phyloP scores from a whole-genome alignment of 2,797 vertebrate genomes.

The Oryzias dopingdopingensis region DNA sequence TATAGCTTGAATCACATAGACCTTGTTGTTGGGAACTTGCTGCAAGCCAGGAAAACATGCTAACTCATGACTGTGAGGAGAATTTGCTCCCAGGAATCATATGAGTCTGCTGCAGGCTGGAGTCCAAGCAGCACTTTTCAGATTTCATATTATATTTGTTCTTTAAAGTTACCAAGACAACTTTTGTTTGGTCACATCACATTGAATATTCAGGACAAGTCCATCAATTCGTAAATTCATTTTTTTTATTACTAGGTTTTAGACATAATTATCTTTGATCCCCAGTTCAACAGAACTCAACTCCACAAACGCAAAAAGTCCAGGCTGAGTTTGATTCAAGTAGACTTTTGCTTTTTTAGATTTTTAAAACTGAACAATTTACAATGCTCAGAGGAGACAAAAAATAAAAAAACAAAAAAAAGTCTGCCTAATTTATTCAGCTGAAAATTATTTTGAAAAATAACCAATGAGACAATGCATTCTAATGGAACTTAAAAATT shows the following conservation, averaged over 20 bases:
- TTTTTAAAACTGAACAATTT: too few species aligned
- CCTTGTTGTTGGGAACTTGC: slow-evolving; percentile 47
- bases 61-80: slow-evolving; percentile 68
- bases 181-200: slow-evolving; percentile 14
- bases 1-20: slow-evolving; percentile 33
- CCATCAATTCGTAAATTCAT: not conserved
- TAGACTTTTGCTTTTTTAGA: not conserved
- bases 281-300: slow-evolving; percentile 3
- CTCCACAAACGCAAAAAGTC: not conserved
- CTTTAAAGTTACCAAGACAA: slow-evolving; percentile 14
- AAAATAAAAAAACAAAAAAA: too few species aligned
- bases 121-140: slow-evolving; percentile 38
- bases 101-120: slow-evolving; percentile 64
- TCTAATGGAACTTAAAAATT: too few species aligned
- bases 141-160: slow-evolving; percentile 30
- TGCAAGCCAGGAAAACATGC: slow-evolving; percentile 58
- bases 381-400: too few species aligned
- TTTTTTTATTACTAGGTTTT: not conserved
- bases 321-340: not conserved
- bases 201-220: slow-evolving; percentile 2
- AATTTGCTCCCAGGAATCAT: slow-evolving; percentile 63
- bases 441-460: too few species aligned
- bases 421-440: too few species aligned
- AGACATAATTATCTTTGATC: not conserved
- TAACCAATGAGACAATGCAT: too few species aligned